Conservation (phyloP, 1,140 invertebrate genomes). For the Ladona fulva region DNA sequence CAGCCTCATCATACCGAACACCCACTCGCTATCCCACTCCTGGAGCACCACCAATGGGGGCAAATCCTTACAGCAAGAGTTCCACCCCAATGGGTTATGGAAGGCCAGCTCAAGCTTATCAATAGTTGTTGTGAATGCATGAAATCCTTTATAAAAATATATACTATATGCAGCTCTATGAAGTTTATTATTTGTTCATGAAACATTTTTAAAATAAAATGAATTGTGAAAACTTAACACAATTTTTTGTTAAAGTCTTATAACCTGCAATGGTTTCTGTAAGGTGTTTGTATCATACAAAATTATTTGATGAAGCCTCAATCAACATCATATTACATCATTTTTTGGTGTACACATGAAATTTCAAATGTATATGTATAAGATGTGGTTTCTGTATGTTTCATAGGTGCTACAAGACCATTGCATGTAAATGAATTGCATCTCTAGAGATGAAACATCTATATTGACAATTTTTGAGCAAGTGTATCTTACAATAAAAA, state of each 20-base stretch:
- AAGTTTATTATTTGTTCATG: not conserved
- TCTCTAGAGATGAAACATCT: not conserved
- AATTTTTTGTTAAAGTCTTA: not conserved
- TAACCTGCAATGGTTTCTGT: not conserved
- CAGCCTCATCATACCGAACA: not conserved
- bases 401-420: not conserved
- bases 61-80: not conserved
- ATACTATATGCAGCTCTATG: not conserved
- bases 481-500: slow-evolving; percentile 5
- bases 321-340: not conserved
- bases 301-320: too few species aligned
- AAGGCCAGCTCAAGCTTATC: not conserved
- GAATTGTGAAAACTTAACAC: not conserved
- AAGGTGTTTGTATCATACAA: not conserved
- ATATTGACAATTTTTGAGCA: slow-evolving; percentile 6
- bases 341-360: not conserved
- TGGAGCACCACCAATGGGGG: not conserved
- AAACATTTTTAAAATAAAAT: not conserved
- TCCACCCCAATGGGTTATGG: not conserved
- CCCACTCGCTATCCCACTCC: not conserved
- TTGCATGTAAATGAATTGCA: not conserved
- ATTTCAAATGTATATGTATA: not conserved
- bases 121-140: not conserved
- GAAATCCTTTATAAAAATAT: not conserved
- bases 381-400: not conserved